Percentiles rank a stretch among this genome's conserved stretches.
Conservation (phyloP, 2,888 invertebrate species). For the Pardosa pseudoannulata region DNA sequence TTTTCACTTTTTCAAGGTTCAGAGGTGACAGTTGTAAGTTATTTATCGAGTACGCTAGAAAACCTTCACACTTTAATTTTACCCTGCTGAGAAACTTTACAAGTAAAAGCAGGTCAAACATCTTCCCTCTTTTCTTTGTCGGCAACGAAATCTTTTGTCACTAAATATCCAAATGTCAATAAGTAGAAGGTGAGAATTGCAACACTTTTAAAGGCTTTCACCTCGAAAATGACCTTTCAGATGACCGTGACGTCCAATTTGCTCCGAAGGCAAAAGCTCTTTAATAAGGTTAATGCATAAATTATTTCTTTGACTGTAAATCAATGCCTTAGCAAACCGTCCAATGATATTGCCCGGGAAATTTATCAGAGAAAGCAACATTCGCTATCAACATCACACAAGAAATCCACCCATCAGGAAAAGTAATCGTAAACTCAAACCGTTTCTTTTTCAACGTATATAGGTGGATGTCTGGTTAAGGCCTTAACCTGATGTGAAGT, state of each 20-base stretch:
- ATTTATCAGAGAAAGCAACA: no score
- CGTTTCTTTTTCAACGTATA: no score
- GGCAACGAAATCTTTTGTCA: not conserved
- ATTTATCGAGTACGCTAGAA: not conserved
- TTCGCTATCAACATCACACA: no score
- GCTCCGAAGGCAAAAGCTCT: not conserved
- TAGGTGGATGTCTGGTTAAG: no score
- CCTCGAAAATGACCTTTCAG: not conserved
- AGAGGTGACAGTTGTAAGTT: not conserved
- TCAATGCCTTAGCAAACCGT: no score
- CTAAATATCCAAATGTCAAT: not conserved
- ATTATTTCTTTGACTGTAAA: no score
- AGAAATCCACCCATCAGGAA: no score
- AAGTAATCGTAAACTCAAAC: no score
- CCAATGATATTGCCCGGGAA: no score
- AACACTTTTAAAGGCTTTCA: not conserved
- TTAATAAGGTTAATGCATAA: not conserved
- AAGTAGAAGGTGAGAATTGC: not conserved
- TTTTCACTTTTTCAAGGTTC: no score
- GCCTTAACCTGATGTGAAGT: no score
- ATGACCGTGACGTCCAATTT: not conserved
- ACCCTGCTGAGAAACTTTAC: not conserved
- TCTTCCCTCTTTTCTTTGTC: not conserved
- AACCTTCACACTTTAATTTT: not conserved
- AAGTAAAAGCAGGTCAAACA: conserved; percentile 9